Evolutionary conservation across 2,113 vertebrate genomes (phyloP).

Genomic region (Pleuronectes platessa): DNA sequence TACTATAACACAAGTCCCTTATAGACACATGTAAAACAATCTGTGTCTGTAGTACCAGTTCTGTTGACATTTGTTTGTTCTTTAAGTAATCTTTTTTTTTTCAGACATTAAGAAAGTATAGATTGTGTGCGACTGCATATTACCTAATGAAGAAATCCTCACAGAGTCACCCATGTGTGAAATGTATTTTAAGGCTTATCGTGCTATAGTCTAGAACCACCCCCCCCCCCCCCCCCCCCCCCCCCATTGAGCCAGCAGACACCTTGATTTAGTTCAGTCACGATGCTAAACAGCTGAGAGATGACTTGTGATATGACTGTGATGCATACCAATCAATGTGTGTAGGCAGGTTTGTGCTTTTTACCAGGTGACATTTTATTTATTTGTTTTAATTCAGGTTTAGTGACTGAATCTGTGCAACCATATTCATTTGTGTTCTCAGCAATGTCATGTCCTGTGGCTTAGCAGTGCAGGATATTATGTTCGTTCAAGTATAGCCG

Average conservation of each 20-base stretch:
- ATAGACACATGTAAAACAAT: background rate
- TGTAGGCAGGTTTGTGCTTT: slow-evolving; percentile 12
- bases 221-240: slow-evolving; percentile 2
- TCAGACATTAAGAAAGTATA: slow-evolving; percentile 40
- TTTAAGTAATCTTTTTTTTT: slow-evolving; percentile 36
- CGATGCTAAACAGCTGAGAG: slow-evolving; percentile 14
- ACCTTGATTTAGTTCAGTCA: slow-evolving; percentile 24
- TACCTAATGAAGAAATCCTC: slow-evolving; percentile 40
- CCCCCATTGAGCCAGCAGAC: slow-evolving; percentile 19
- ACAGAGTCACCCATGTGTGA: slow-evolving; percentile 32
- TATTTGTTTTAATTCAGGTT: background rate
- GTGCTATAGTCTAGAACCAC: slow-evolving; percentile 21
- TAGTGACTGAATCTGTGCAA: background rate
- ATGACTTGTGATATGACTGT: background rate
- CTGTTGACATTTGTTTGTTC: slow-evolving; percentile 31
- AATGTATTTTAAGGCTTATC: slow-evolving; percentile 34
- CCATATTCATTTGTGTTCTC: too few relatives aligned
- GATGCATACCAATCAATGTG: background rate
- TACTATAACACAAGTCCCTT: too few relatives aligned
- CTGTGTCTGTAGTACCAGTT: background rate
- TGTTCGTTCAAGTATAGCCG: background rate
- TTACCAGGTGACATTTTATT: background rate
- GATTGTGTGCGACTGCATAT: slow-evolving; percentile 28
- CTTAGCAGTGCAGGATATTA: background rate
- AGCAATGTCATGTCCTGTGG: background rate